These are phyloP conservation scores for Thryonomys swinderianus DNA, from an alignment of 2,113 vertebrate genomes.

Conservation along the genomic window DNA sequence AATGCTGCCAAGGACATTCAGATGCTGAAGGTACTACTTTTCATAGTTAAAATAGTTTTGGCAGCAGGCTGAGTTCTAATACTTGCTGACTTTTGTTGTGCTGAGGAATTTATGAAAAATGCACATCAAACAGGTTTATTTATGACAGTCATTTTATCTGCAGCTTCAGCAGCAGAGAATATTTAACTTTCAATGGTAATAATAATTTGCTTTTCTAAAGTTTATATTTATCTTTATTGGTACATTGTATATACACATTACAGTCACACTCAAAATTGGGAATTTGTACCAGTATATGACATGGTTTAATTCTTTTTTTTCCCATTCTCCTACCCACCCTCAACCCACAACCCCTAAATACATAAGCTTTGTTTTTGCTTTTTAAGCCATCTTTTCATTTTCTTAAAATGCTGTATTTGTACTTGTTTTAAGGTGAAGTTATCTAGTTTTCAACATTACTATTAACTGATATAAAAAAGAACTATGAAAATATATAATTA, in stretches of 20 bases:
- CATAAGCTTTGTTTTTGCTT: no score
- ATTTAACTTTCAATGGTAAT: neutral
- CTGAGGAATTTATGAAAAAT: slow-evolving; percentile 18
- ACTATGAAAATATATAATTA: neutral
- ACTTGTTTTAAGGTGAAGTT: neutral
- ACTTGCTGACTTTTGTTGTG: neutral
- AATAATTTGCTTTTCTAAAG: neutral
- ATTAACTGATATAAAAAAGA: neutral
- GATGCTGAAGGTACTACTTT: neutral
- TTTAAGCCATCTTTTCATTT: neutral
- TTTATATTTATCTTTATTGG: no score
- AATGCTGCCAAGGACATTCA: neutral
- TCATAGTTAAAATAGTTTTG: slow-evolving; percentile 20
- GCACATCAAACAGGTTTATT: neutral
- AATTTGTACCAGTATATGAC: no score
- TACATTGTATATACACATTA: no score
- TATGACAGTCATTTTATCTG: neutral
- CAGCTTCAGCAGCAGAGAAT: neutral
- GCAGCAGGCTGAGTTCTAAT: neutral
- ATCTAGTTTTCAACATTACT: neutral
- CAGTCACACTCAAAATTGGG: no score
- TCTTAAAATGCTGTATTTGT: neutral
- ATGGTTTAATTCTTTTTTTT: no score
- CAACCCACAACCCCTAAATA: no score
- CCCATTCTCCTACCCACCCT: no score